A percentile compares a stretch with the other conserved stretches of the same genome.
phyloP scores from a whole-genome alignment of 2,888 invertebrate genomes.

The Eledona agricola region DNA sequence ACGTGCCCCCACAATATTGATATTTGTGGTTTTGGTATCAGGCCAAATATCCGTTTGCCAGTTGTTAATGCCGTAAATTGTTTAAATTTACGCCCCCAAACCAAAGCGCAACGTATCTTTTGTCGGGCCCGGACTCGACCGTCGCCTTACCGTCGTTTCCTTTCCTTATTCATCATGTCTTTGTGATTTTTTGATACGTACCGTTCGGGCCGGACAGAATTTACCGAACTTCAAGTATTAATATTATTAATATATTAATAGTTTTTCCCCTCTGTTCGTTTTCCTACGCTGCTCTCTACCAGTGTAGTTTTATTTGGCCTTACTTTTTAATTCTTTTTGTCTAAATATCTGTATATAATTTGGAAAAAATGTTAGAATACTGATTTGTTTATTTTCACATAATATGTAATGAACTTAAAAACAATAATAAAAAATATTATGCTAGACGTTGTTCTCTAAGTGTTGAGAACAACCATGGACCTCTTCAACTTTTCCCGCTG shows the following conservation, averaged over 20 bases:
- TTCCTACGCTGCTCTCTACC: conserved; percentile 47
- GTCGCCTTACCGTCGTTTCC: conserved; percentile 19
- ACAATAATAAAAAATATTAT: conserved; percentile 52
- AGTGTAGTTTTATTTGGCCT: conserved; percentile 58
- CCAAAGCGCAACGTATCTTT: conserved; percentile 51
- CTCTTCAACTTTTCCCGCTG: conserved; percentile 73
- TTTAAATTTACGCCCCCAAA: conserved; percentile 53
- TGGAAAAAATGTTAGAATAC: conserved; percentile 60
- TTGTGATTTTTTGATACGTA: conserved; percentile 27
- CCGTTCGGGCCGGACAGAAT: conserved; percentile 40
- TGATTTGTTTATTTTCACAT: conserved; percentile 60
- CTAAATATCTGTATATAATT: conserved; percentile 58
- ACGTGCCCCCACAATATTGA: conserved; percentile 41
- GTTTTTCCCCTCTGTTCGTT: conserved; percentile 45
- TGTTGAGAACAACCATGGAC: conserved; percentile 61
- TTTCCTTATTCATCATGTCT: conserved; percentile 26
- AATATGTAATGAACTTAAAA: conserved; percentile 57
- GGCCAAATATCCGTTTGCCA: conserved; percentile 53
- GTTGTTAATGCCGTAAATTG: conserved; percentile 50
- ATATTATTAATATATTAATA: conserved; percentile 56
- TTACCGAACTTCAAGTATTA: conserved; percentile 58
- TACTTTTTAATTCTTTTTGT: conserved; percentile 55
- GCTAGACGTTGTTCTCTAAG: conserved; percentile 30
- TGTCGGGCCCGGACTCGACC: conserved; percentile 15
- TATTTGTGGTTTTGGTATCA: conserved; percentile 57